These are phyloP conservation scores for Ceratina calcarata DNA, from an alignment of 1,140 invertebrate genomes.

Conservation along the genomic window DNA sequence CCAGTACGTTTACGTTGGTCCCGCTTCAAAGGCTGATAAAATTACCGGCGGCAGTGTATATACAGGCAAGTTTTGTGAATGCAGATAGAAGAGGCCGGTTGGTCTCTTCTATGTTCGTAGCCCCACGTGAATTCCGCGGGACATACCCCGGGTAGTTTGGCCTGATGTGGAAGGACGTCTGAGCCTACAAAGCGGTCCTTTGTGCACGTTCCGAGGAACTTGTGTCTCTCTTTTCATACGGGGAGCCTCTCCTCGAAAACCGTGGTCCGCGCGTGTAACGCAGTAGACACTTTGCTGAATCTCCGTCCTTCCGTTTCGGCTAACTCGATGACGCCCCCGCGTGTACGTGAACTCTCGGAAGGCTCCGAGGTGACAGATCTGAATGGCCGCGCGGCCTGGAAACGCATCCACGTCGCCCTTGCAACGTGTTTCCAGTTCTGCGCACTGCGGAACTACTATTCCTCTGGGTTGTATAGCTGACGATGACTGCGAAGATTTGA, in stretches of 20 bases:
- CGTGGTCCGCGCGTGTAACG: not conserved
- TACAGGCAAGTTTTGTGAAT: constrained; percentile 30
- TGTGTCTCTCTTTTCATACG: constrained; percentile 20
- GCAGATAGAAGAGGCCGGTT: not conserved
- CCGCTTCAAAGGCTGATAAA: not conserved
- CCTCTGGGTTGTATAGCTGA: not conserved
- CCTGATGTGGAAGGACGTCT: constrained; percentile 33
- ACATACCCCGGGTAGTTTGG: constrained; percentile 26
- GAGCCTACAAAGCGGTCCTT: constrained; percentile 48
- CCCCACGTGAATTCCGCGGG: constrained; percentile 35
- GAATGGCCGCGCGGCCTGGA: constrained; percentile 4
- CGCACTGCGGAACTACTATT: not conserved
- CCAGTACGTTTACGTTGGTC: constrained; percentile 19
- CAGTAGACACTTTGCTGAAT: constrained; percentile 42
- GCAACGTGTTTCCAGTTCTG: not conserved
- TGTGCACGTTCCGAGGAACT: constrained; percentile 28
- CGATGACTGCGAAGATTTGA: not conserved
- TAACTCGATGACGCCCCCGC: constrained; percentile 37
- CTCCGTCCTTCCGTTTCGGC: constrained; percentile 35
- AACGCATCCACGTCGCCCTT: not conserved
- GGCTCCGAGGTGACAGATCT: constrained; percentile 6
- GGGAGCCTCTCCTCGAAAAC: not conserved
- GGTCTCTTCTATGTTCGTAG: not conserved
- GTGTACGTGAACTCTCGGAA: constrained; percentile 16
- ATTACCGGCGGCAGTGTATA: constrained; percentile 25